A percentile compares a stretch with the other conserved stretches of the same genome.
phyloP scores from a whole-genome alignment of 2,888 invertebrate species.

The Cantharis rustica region DNA sequence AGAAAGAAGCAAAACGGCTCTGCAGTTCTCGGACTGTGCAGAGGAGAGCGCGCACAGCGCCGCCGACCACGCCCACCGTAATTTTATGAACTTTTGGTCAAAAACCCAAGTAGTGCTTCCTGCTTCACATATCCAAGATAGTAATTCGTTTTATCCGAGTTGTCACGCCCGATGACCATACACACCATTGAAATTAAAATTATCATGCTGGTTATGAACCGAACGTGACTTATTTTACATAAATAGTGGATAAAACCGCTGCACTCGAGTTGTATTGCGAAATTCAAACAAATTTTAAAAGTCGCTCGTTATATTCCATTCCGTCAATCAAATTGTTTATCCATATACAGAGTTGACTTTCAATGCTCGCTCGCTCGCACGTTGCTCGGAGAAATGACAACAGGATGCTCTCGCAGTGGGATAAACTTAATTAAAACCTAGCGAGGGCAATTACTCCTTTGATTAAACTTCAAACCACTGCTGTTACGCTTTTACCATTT shows the following conservation, averaged over 20 bases:
- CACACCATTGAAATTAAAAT: conserved; percentile 10
- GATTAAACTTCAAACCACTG: neutral
- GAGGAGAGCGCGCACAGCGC: neutral
- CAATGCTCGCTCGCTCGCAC: neutral
- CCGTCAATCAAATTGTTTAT: neutral
- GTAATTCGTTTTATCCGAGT: conserved; percentile 11
- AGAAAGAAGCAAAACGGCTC: neutral
- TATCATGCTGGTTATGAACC: conserved; percentile 7
- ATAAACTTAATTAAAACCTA: neutral
- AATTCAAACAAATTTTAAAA: neutral
- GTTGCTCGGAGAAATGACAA: neutral
- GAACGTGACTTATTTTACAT: conserved; percentile 15
- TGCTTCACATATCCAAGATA: neutral
- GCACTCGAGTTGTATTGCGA: neutral
- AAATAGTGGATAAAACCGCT: conserved; percentile 6
- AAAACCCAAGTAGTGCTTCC: neutral
- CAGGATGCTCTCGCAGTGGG: neutral
- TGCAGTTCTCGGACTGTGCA: neutral
- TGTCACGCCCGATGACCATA: conserved; percentile 5
- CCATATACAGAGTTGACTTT: neutral
- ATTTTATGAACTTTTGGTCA: neutral
- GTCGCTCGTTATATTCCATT: neutral
- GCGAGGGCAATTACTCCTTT: neutral
- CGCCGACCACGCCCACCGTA: neutral
- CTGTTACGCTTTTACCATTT: neutral